Percentiles rank a stretch among this genome's conserved stretches.
These are phyloP conservation scores for Eulemur albifrons DNA, from an alignment of 2,797 vertebrate genomes.

Conservation along the genomic window DNA sequence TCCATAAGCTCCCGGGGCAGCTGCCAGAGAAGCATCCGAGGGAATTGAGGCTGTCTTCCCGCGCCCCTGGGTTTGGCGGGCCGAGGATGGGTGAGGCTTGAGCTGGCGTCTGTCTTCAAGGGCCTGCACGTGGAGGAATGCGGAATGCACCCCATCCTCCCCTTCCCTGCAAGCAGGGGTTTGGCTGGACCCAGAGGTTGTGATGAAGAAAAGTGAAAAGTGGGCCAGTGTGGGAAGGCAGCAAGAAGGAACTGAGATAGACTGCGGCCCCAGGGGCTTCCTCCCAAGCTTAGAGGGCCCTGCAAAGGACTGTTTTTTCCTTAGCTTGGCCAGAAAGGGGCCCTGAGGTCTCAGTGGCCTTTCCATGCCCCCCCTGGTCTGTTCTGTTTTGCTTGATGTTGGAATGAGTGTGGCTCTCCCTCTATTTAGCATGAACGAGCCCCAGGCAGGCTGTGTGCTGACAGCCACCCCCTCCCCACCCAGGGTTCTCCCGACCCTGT, in stretches of 20 bases:
- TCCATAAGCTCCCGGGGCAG: not conserved
- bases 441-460: not conserved
- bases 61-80: conserved; percentile 38
- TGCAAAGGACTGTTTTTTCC: not conserved
- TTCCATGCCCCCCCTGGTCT: not conserved
- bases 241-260: not conserved
- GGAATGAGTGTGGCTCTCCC: conserved; percentile 60
- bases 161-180: not conserved
- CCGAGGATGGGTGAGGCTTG: conserved; percentile 26
- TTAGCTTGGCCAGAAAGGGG: conserved; percentile 44
- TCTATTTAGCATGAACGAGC: conserved; percentile 72
- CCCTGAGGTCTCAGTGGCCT: not conserved
- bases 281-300: not conserved
- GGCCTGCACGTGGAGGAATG: conserved; percentile 49
- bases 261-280: not conserved
- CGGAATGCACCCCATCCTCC: not conserved
- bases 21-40: conserved; percentile 35
- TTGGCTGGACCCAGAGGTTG: conserved; percentile 8
- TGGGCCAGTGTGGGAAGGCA: not conserved
- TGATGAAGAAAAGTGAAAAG: not conserved
- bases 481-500: not conserved
- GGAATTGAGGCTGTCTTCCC: not conserved
- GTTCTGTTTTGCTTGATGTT: conserved; percentile 67
- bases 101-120: conserved; percentile 50
- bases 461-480: not conserved